Base-by-base conservation (phyloP, 2,113 vertebrate species). In the Nerophis lumbriciformis region DNA sequence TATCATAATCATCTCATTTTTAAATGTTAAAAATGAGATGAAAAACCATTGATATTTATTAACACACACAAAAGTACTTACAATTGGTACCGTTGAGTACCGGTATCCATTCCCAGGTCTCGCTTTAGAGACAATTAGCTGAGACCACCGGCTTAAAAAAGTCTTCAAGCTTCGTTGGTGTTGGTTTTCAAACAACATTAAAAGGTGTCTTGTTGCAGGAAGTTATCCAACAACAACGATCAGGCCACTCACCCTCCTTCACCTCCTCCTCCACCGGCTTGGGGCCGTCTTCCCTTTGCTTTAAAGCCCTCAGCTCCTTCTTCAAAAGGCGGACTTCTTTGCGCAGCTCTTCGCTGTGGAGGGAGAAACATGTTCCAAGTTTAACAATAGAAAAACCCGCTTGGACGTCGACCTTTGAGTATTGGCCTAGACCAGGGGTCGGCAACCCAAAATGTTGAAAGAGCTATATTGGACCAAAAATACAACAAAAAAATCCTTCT, bases 311-410 rank as follows among this genome's bases (percentile, higher is more conserved):
- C 1, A 99, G 89, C 58, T 98, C 94, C 65, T 94, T 93, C 86
- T 97, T 97, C 87, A 99, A 69, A 68, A 96, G 95, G 8, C 95
- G 93, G 0, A 78, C 92, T 88, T 98, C 96, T 87, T 94, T 98
- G 44, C 94, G 91, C 47, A 99, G 87, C 68, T 98, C 95, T 67
- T 98, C 94, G 61, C 96, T 99, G 82, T 1, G 79, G 89, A 76
- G n/a, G 73, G 48, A 84, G 74, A 64, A 85, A 66, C 54, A 56
- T 45, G 42, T 45, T 11, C 42, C 4, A 45, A 5, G 12, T 12
- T 45, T 45, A 12, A 45, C 10, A 3, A 42, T 3, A 39, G 8
- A 1, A 45, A 45, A 9, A 45, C 2, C 28, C 0, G 28, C 28
- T 4, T 4, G 28, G 28, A 28, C 28, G 28, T 2, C 28, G 28